Evolutionary conservation across 2,113 vertebrate species (phyloP), one percentile per base, ranked within the genome.

Genomic region (Onychostoma macrolepis): DNA sequence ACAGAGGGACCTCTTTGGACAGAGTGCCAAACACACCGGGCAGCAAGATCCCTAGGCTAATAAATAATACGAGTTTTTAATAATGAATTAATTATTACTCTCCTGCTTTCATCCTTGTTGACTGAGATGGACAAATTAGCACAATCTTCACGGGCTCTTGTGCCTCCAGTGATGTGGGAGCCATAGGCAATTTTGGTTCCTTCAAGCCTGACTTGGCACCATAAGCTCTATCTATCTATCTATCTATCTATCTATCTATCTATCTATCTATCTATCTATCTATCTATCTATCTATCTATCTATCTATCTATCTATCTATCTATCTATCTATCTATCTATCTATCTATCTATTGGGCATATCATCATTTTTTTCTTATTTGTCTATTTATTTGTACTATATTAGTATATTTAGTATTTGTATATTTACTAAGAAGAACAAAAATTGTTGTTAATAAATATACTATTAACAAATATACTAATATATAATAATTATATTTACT

Each of bases 41-140:
- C 92, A 91, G 89, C 87, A 87, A 87, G 84, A 89, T 91, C 93
- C 92, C 83, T 67, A 56, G 72, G 76, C 92, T 95, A 91, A 95
- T 95, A 95, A 95, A 95, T 96, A 94, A 95, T 95, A 92, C 89
- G 86, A 61, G 90, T 88, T 93, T 92, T 94, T 95, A 94, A 95
- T 95, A 94, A 94, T 95, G 90, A 95, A 95, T 96, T 93, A 93
- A 92, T 95, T 94, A 95, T 95, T 95, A 93, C 74, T 7, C 77
- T 21, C 19, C 45, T 88, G 81, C 92, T 90, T 91, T 92, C 92
- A 93, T 92, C 93, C 93, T 53, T 86, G 90, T 94, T 93, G 93
- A 95, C 94, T 93, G 90, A 87, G 89, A 90, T 91, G 91, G 81
- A 90, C 94, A 93, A 94, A 94, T 93, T 92, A 93, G 45, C 72